A percentile compares a stretch with the other conserved stretches of the same genome.
These are phyloP conservation scores for Tipula lateralis DNA, from an alignment of 2,888 invertebrate genomes.

Conservation along the genomic window DNA sequence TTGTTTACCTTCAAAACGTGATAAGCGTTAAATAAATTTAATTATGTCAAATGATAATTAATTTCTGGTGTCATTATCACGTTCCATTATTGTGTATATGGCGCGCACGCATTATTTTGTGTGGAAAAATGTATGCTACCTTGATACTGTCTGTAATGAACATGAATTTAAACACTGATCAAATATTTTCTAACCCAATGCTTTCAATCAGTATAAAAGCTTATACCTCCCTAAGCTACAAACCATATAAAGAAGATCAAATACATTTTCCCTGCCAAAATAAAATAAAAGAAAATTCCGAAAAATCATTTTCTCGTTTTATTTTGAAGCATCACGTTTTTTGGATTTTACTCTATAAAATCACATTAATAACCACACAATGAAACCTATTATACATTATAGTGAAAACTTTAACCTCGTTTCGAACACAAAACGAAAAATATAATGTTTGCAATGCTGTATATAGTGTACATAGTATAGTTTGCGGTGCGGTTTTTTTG, in stretches of 20 bases:
- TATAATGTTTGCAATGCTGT: not conserved
- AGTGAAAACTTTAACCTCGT: not conserved
- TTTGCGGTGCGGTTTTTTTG: not conserved
- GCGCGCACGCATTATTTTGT: not conserved
- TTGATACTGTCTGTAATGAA: not conserved
- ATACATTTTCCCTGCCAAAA: not conserved
- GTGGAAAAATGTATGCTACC: not conserved
- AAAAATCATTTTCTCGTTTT: not conserved
- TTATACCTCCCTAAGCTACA: too few relatives aligned
- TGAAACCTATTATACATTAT: not conserved
- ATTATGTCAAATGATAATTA: not conserved
- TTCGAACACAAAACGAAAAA: not conserved
- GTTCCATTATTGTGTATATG: not conserved
- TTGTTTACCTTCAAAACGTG: not conserved
- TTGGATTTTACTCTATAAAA: not conserved
- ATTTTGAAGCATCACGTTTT: not conserved
- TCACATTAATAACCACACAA: not conserved
- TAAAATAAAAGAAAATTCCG: not conserved
- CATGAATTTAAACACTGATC: not conserved
- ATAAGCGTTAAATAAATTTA: not conserved
- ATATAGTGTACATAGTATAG: not conserved
- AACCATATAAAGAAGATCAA: not conserved
- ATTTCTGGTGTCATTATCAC: not conserved
- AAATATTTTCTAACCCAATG: not conserved
- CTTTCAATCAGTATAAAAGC: not conserved